A percentile compares a stretch with the other conserved stretches of the same genome.
Conservation (phyloP, 2,888 invertebrate species). For the Boloria euphrosyne region DNA sequence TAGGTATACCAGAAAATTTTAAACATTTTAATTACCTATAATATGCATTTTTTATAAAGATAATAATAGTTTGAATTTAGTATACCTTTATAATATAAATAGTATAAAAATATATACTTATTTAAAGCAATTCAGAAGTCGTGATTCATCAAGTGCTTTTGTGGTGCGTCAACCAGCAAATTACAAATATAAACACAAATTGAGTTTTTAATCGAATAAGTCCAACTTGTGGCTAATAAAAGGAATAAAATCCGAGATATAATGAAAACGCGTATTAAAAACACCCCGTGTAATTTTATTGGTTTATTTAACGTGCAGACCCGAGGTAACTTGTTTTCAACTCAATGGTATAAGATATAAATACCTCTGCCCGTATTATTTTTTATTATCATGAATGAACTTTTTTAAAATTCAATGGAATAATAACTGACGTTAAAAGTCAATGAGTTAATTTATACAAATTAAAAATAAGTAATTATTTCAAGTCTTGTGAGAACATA, state of each 20-base stretch:
- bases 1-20: no score
- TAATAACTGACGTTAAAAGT: background rate
- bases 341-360: constrained; percentile 8
- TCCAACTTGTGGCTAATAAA: constrained; percentile 10
- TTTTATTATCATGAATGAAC: constrained; percentile 5
- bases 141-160: background rate
- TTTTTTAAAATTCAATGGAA: constrained; percentile 5
- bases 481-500: background rate
- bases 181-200: constrained; percentile 2
- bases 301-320: constrained; percentile 24
- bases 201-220: constrained; percentile 12
- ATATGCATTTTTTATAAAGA: no score
- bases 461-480: background rate
- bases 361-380: constrained; percentile 4
- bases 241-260: constrained; percentile 17
- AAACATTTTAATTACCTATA: no score
- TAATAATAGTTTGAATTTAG: no score
- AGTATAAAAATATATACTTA: no score
- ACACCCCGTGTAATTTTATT: constrained; percentile 22
- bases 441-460: constrained; percentile 1
- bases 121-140: no score
- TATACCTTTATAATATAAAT: no score
- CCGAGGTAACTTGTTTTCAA: constrained; percentile 10
- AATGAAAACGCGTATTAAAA: constrained; percentile 26
- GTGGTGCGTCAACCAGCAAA: background rate